A percentile compares a stretch with the other conserved stretches of the same genome.
Conservation (phyloP, 2,113 vertebrate species). For the Lepus timidus region DNA sequence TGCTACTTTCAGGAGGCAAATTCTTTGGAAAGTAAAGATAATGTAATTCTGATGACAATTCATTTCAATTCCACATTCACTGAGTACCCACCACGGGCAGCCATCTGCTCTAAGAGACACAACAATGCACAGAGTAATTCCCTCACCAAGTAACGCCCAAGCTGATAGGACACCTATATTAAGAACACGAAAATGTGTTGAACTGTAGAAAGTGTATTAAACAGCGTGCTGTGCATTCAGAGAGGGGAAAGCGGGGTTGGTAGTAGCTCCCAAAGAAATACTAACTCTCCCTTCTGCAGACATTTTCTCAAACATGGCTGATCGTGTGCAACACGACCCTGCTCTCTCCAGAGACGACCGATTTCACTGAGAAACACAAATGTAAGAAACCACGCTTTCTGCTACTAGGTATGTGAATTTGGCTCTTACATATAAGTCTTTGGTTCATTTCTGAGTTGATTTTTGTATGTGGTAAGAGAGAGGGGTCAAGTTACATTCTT, state of each 20-base stretch:
- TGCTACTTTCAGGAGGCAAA: neutral
- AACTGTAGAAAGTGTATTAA: neutral
- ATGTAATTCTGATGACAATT: constrained; percentile 18
- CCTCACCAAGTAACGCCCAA: neutral
- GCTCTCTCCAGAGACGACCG: neutral
- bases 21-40: constrained; percentile 18
- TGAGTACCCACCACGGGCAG: neutral
- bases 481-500: too few relatives aligned
- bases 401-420: too few relatives aligned
- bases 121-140: neutral
- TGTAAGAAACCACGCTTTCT: neutral
- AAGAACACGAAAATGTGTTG: neutral
- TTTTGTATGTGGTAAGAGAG: too few relatives aligned
- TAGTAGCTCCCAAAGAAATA: neutral
- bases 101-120: neutral
- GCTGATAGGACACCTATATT: neutral
- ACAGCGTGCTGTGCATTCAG: neutral
- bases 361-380: neutral
- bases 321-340: neutral
- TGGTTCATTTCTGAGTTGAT: too few relatives aligned
- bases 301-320: neutral
- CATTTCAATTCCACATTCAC: neutral
- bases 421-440: too few relatives aligned
- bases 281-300: neutral
- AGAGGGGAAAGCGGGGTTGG: neutral